phyloP scores from a whole-genome alignment of 2,888 invertebrate genomes.

The Fabriciana adippe region DNA sequence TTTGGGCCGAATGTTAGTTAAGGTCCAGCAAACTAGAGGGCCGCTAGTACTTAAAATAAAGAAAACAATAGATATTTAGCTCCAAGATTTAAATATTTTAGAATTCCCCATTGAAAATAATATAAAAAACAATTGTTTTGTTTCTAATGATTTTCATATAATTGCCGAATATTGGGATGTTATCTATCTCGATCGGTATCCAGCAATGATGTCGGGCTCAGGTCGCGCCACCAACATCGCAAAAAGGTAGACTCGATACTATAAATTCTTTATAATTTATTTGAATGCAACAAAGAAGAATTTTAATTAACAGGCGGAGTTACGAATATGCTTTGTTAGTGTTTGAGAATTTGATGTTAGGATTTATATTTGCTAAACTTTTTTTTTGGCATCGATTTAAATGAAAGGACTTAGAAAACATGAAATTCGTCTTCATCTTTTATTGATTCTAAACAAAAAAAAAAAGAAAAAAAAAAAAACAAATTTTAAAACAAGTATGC shows the following conservation, averaged over 20 bases:
- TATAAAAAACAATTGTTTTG: too few relatives aligned
- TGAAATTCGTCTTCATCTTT: too few relatives aligned
- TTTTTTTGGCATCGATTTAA: not conserved
- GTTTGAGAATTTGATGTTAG: not conserved
- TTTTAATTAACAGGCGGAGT: constrained; percentile 44
- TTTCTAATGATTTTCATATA: not conserved
- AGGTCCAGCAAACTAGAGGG: too few relatives aligned
- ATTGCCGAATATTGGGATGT: not conserved
- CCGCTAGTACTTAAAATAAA: too few relatives aligned
- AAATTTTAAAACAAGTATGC: too few relatives aligned
- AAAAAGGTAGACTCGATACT: constrained; percentile 35
- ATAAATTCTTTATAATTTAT: constrained; percentile 48
- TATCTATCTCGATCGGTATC: constrained; percentile 23
- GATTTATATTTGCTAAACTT: not conserved
- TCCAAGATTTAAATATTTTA: too few relatives aligned
- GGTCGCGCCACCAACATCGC: constrained; percentile 41
- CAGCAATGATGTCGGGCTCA: constrained; percentile 23
- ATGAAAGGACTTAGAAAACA: not conserved
- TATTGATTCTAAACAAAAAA: too few relatives aligned
- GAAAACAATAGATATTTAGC: too few relatives aligned
- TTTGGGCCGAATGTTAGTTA: too few relatives aligned
- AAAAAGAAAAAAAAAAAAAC: too few relatives aligned
- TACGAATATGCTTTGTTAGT: constrained; percentile 6
- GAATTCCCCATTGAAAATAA: too few relatives aligned
- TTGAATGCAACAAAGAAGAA: constrained; percentile 43